Evolutionary conservation across 2,797 vertebrate genomes (phyloP).

Genomic region (Crypturellus tataupa): DNA sequence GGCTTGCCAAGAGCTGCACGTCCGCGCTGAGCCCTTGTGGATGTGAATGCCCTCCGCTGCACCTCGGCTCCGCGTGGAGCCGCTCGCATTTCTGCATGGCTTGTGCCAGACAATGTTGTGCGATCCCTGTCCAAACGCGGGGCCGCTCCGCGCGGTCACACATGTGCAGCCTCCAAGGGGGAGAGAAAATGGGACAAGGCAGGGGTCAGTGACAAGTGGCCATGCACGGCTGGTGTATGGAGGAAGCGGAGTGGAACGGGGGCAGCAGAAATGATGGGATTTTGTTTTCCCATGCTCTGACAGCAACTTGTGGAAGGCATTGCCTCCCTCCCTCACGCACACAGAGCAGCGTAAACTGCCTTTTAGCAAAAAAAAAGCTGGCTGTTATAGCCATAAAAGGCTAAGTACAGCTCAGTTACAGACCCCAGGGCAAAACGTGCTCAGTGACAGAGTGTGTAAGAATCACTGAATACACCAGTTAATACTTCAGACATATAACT

Average conservation of each 20-base stretch:
- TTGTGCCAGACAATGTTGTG: constrained; percentile 51
- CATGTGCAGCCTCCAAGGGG: constrained; percentile 79
- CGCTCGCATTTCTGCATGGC: constrained; percentile 52
- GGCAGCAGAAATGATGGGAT: constrained; percentile 80
- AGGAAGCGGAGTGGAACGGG: constrained; percentile 86
- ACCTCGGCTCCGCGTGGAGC: background rate
- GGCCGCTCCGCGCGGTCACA: constrained; percentile 56
- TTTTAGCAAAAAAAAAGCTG: constrained; percentile 66
- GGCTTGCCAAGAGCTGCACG: background rate
- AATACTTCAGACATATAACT: constrained; percentile 41
- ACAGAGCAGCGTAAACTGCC: constrained; percentile 5
- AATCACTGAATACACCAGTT: constrained; percentile 76
- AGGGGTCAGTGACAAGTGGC: constrained; percentile 87
- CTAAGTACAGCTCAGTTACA: constrained; percentile 86
- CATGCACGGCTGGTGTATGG: constrained; percentile 73
- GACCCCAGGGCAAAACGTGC: constrained; percentile 84
- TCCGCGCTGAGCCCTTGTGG: constrained; percentile 56
- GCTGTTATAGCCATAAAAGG: constrained; percentile 71
- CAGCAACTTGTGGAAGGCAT: constrained; percentile 61
- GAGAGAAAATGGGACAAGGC: constrained; percentile 68
- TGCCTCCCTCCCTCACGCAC: background rate
- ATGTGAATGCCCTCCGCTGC: constrained; percentile 4
- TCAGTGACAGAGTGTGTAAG: constrained; percentile 87
- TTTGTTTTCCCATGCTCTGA: constrained; percentile 87
- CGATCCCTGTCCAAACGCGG: constrained; percentile 19